phyloP scores from a whole-genome alignment of 2,888 invertebrate species.

The Steromphala cineraria region DNA sequence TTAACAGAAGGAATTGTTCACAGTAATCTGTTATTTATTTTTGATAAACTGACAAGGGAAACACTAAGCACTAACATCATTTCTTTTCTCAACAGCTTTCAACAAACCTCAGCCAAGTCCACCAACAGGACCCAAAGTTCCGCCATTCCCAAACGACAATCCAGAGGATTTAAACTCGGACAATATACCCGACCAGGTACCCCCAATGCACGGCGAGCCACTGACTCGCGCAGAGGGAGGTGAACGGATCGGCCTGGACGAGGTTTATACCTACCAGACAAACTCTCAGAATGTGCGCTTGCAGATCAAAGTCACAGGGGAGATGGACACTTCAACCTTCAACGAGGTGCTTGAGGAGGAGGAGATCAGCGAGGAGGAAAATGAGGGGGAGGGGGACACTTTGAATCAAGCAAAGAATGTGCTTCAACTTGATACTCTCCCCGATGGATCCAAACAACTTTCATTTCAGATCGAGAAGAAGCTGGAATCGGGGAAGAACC shows the following conservation, averaged over 20 bases:
- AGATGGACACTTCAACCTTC: constrained; percentile 18
- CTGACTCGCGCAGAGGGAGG: not conserved
- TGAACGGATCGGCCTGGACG: not conserved
- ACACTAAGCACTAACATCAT: not conserved
- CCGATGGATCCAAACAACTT: constrained; percentile 58
- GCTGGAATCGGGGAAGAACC: constrained; percentile 5
- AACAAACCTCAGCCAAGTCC: not conserved
- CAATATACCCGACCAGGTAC: not conserved
- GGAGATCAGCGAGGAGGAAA: not conserved
- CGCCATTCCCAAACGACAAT: not conserved
- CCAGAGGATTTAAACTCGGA: not conserved
- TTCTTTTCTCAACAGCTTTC: not conserved
- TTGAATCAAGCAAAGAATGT: not conserved
- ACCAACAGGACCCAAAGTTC: not conserved
- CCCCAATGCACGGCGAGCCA: not conserved
- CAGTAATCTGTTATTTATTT: not conserved
- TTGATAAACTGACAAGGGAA: not conserved
- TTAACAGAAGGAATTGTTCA: not conserved
- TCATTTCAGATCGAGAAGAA: constrained; percentile 20
- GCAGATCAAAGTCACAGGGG: constrained; percentile 40
- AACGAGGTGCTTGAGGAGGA: constrained; percentile 21
- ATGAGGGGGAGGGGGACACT: not conserved
- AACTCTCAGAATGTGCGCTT: constrained; percentile 38
- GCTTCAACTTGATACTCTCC: constrained; percentile 42
- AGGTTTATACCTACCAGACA: constrained; percentile 19